Evolutionary conservation across 2,888 invertebrate species (phyloP).

Genomic region (Syritta pipiens): DNA sequence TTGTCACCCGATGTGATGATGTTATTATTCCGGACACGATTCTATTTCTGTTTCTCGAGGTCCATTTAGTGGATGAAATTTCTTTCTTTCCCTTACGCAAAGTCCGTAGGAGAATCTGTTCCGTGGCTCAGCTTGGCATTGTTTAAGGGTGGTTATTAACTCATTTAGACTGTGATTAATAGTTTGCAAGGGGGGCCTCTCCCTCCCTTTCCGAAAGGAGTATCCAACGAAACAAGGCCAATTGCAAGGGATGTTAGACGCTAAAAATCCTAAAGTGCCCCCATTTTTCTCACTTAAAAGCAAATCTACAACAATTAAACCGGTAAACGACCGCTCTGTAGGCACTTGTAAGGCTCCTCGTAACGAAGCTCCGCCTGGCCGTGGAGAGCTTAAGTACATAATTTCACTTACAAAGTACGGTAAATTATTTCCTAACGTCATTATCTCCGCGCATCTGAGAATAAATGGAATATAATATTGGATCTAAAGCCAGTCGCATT

Average conservation of each 20-base stretch:
- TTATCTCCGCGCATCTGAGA: conserved; percentile 59
- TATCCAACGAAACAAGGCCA: not conserved
- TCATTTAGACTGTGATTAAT: no score
- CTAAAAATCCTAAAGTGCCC: conserved; percentile 20
- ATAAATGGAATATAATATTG: conserved; percentile 50
- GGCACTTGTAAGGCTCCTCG: not conserved
- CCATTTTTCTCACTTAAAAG: conserved; percentile 60
- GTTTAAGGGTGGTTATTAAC: no score
- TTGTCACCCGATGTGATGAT: no score
- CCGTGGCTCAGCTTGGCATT: not conserved
- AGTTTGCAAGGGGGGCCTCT: not conserved
- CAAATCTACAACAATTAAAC: conserved; percentile 54
- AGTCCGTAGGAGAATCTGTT: not conserved
- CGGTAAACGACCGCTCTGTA: conserved; percentile 37
- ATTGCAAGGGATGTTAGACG: not conserved
- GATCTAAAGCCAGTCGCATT: conserved; percentile 41
- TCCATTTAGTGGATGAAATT: no score
- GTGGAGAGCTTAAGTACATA: conserved; percentile 37
- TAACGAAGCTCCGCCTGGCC: not conserved
- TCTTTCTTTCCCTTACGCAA: not conserved
- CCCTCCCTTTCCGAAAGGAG: not conserved
- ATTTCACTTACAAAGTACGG: conserved; percentile 60
- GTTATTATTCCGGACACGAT: no score
- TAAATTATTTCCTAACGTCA: conserved; percentile 62
- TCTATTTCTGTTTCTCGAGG: no score